phyloP scores from a whole-genome alignment of 1,140 invertebrate genomes.

The Drosophila jambulina region DNA sequence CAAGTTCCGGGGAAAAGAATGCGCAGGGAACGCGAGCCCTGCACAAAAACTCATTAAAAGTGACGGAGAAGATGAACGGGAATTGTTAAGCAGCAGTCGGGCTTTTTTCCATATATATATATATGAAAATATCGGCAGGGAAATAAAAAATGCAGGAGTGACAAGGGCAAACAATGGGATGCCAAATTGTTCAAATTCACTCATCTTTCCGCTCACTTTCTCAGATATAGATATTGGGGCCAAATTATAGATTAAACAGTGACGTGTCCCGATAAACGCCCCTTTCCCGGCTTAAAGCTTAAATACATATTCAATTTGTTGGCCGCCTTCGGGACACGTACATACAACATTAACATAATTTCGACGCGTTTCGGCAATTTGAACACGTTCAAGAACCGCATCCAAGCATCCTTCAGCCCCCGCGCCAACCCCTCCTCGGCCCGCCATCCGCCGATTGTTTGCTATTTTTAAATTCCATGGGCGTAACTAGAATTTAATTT shows the following conservation, averaged over 20 bases:
- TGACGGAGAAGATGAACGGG: constrained; percentile 39
- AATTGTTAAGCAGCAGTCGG: constrained; percentile 14
- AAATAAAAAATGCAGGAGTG: constrained; percentile 23
- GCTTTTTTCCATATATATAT: constrained; percentile 1
- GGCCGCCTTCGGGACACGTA: constrained; percentile 55
- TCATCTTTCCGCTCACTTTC: constrained; percentile 6
- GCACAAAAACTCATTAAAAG: constrained; percentile 72
- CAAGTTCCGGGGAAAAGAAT: constrained; percentile 36
- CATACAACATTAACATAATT: constrained; percentile 68
- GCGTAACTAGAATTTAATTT: constrained; percentile 76
- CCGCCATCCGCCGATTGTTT: constrained; percentile 21
- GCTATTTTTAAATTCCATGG: constrained; percentile 66
- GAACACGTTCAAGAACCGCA: constrained; percentile 69
- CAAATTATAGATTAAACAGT: constrained; percentile 47
- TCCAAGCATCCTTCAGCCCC: constrained; percentile 32
- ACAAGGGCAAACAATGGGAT: constrained; percentile 37
- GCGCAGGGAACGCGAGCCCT: constrained; percentile 15
- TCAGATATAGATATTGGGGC: constrained; percentile 29
- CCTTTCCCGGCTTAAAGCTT: constrained; percentile 21
- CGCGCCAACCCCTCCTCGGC: background rate
- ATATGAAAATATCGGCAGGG: constrained; percentile 16
- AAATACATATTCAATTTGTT: constrained; percentile 76
- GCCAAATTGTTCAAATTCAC: constrained; percentile 31
- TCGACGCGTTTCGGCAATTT: constrained; percentile 71
- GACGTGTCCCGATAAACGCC: constrained; percentile 22